A percentile compares a stretch with the other conserved stretches of the same genome.
phyloP scores from a whole-genome alignment of 2,797 vertebrate species.

The Gallinago solitaria region DNA sequence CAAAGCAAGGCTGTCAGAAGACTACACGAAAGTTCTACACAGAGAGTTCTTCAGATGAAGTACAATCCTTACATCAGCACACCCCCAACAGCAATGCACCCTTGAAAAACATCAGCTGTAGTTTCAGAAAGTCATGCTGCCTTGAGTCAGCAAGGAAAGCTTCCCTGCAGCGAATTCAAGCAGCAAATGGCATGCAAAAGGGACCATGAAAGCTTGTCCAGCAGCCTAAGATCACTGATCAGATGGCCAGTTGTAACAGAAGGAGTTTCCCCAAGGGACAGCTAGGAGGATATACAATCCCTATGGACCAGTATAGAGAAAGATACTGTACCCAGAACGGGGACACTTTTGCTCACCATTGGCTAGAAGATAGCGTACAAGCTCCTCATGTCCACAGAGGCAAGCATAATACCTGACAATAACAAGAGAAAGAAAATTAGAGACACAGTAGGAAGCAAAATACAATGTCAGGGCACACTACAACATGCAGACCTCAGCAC shows the following conservation, averaged over 20 bases:
- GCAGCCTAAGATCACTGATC: neutral
- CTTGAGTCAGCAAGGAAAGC: neutral
- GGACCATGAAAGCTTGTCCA: neutral
- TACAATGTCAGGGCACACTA: neutral
- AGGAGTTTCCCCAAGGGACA: neutral
- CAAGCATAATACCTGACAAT: constrained; percentile 92
- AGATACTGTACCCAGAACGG: neutral
- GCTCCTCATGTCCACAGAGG: constrained; percentile 94
- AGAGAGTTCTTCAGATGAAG: neutral
- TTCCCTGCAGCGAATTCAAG: neutral
- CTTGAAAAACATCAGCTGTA: neutral
- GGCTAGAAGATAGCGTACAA: constrained; percentile 94
- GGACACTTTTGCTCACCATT: constrained; percentile 82
- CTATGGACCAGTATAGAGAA: accelerated
- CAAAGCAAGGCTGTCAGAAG: neutral
- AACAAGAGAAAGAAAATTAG: neutral
- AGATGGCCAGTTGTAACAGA: neutral
- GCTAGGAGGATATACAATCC: neutral
- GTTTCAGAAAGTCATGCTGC: neutral
- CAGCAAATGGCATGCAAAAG: neutral
- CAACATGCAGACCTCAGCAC: neutral
- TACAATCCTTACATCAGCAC: neutral
- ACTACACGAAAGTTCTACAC: neutral
- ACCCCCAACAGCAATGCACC: neutral
- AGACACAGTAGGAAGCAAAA: neutral